These are phyloP conservation scores for Pseudomyrmex pallidus DNA, from an alignment of 1,140 invertebrate genomes.

Conservation along the genomic window DNA sequence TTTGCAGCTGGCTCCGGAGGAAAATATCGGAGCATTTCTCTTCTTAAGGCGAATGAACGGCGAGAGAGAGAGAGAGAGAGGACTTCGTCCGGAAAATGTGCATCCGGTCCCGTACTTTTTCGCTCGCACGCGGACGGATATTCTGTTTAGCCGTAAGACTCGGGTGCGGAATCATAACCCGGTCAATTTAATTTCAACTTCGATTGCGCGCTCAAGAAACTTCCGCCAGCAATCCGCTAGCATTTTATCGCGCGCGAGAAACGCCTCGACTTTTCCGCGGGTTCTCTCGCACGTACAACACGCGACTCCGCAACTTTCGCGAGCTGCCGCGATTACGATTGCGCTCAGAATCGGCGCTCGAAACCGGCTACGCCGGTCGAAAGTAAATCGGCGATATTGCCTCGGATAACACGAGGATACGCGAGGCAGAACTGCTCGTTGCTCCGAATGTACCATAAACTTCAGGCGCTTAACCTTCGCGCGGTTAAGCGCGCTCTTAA, in stretches of 20 bases:
- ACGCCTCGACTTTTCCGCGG: background rate
- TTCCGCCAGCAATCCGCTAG: background rate
- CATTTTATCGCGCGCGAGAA: constrained; percentile 57
- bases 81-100: constrained; percentile 33
- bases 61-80: background rate
- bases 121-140: constrained; percentile 44
- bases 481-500: constrained; percentile 18
- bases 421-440: constrained; percentile 11
- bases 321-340: constrained; percentile 40
- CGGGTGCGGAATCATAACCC: constrained; percentile 47
- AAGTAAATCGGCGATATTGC: constrained; percentile 48
- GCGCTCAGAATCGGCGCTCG: constrained; percentile 11
- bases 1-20: constrained; percentile 27
- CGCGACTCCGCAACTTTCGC: constrained; percentile 25
- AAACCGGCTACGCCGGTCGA: constrained; percentile 29
- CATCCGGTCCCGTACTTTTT: constrained; percentile 54
- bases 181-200: constrained; percentile 71
- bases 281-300: constrained; percentile 26
- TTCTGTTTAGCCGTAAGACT: constrained; percentile 44
- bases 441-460: constrained; percentile 32
- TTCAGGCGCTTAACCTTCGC: constrained; percentile 25
- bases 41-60: constrained; percentile 4
- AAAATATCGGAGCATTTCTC: constrained; percentile 43
- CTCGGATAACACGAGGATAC: constrained; percentile 5
- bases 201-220: constrained; percentile 53